Base-by-base conservation (phyloP, 2,797 vertebrate species). In the Cossypha caffra region DNA sequence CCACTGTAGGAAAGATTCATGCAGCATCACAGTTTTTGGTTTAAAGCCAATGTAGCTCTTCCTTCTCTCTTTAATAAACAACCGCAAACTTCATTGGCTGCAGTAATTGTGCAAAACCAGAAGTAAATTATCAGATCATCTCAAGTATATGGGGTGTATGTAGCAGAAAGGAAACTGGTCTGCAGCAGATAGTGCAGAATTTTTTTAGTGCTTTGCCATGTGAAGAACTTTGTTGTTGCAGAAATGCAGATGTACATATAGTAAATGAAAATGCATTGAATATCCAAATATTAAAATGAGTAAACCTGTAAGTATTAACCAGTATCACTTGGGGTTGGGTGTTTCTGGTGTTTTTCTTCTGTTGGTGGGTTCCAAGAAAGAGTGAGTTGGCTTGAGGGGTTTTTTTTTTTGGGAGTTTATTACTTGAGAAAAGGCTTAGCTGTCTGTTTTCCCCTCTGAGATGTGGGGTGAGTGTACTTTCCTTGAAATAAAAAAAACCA, bases 51-150 rank as follows among this genome's bases (percentile, higher is more conserved):
- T 21, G 18, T 61, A 51, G 10, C 33, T 85, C 59, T 94, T 93
- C 59, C 40, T 87, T 88, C 24, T 31, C 19, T 42, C 37, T 48
- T 16, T 59, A 71, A 63, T 83, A 83, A 83, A 50, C 52, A 73
- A 52, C 18, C 5, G 37, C 45, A 69, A 47, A 11, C 38, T 72
- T 80, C 40, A 69, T 78, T 75, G 93, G 43, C 50, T 71, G 47
- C 21, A 55, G 37, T 72, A 66, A 66, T 90, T 40, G 16, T 78
- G 31, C 42, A 48, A 59, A 83, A 63, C 61, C 75, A 91, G 67
- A 92, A 77, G 29, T 77, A 78, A 89, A 31, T 77, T 93, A 94
- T 77, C 88, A 51, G 66, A 80, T 88, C 23, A 87, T 89, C 63
- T 91, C 48, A 62, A 31, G 25, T 76, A 31, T 17, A 28, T 25